Conservation (phyloP, 2,888 invertebrate species). For the Tortrix viridana region DNA sequence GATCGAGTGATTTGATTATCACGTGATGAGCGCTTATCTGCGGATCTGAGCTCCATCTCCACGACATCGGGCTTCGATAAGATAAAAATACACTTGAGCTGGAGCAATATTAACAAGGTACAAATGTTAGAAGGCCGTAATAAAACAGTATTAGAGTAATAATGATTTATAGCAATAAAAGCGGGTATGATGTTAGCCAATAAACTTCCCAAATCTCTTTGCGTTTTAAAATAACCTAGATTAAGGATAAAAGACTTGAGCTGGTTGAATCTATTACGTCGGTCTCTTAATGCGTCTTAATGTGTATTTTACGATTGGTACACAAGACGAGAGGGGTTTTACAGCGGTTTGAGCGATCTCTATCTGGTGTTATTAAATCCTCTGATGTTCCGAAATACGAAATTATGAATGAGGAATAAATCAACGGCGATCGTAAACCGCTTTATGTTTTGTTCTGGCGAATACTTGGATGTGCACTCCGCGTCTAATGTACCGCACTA, state of each 20-base stretch:
- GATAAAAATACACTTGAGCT: constrained; percentile 54
- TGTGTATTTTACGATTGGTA: constrained; percentile 83
- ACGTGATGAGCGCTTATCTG: constrained; percentile 41
- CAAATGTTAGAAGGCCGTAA: constrained; percentile 65
- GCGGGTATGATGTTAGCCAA: constrained; percentile 74
- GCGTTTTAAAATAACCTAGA: constrained; percentile 80
- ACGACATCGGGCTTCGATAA: constrained; percentile 59
- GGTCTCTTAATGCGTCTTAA: constrained; percentile 81
- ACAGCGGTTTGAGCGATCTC: constrained; percentile 79
- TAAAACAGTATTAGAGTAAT: constrained; percentile 78
- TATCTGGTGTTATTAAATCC: constrained; percentile 81
- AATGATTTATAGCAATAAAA: constrained; percentile 79
- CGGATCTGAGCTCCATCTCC: constrained; percentile 53
- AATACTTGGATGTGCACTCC: constrained; percentile 34
- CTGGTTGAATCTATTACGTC: constrained; percentile 64
- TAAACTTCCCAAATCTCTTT: constrained; percentile 73
- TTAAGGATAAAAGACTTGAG: constrained; percentile 76
- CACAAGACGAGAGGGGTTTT: constrained; percentile 80
- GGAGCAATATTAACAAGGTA: constrained; percentile 64
- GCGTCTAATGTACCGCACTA: constrained; percentile 29
- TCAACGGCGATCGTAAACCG: constrained; percentile 80
- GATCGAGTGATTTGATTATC: constrained; percentile 41
- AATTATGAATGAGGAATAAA: constrained; percentile 83
- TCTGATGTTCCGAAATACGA: constrained; percentile 81
- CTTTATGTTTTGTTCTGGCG: constrained; percentile 81